Conservation (phyloP, 2,797 vertebrate genomes). For the Sebastes melanostomus region DNA sequence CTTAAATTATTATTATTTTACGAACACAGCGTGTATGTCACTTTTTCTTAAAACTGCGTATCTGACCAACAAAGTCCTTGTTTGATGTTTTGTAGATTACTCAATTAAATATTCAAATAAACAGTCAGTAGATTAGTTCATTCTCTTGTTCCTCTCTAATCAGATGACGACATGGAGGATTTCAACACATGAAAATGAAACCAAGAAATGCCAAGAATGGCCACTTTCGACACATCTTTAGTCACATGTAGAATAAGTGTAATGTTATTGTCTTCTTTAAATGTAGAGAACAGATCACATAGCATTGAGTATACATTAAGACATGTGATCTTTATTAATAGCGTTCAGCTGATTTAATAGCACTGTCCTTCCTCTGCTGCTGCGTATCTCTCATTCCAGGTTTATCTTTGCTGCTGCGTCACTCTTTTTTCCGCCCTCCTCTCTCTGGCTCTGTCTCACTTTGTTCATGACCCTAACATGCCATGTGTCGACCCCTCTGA, state of each 20-base stretch:
- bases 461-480: slow-evolving; percentile 4
- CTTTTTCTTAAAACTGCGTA: neutral
- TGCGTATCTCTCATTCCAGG: neutral
- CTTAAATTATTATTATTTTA: neutral
- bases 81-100: neutral
- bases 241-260: neutral
- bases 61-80: neutral
- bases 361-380: neutral
- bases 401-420: slow-evolving; percentile 30
- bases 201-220: neutral
- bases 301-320: neutral
- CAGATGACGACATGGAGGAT: neutral
- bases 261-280: neutral
- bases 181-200: neutral
- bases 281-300: neutral
- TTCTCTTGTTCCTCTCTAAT: neutral
- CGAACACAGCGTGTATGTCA: neutral
- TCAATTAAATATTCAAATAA: neutral
- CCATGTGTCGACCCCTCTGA: slow-evolving; percentile 5
- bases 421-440: neutral
- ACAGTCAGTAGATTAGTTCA: neutral
- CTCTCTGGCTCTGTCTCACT: neutral
- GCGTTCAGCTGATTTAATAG: neutral
- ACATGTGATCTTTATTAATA: neutral
- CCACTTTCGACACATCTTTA: neutral